Evolutionary conservation across 2,888 invertebrate genomes (phyloP).

Genomic region (Diarsia brunnea): DNA sequence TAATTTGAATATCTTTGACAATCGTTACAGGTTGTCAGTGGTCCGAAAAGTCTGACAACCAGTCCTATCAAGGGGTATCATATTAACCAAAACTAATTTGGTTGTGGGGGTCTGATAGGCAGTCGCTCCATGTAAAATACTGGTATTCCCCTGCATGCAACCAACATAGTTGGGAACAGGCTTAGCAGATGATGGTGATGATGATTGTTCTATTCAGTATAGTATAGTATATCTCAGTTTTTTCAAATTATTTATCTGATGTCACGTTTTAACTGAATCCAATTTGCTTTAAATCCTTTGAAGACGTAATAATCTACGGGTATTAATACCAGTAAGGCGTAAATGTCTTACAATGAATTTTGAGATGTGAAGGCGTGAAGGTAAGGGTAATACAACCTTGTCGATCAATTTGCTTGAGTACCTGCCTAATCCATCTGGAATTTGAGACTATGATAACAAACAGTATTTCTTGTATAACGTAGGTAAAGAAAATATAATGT

Average conservation of each 20-base stretch:
- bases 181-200: too few relatives aligned
- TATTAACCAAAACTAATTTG: too few relatives aligned
- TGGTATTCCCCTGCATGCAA: too few relatives aligned
- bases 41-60: too few relatives aligned
- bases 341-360: neutral
- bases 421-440: constrained; percentile 16
- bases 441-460: constrained; percentile 15
- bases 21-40: too few relatives aligned
- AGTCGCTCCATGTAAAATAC: too few relatives aligned
- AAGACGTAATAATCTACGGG: neutral
- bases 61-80: too few relatives aligned
- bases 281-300: constrained; percentile 7
- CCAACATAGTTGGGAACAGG: too few relatives aligned
- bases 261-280: neutral
- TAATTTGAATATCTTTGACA: too few relatives aligned
- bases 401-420: constrained; percentile 33
- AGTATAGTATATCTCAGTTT: too few relatives aligned
- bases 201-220: too few relatives aligned
- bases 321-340: constrained; percentile 9
- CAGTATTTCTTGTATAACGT: neutral
- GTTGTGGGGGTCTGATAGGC: too few relatives aligned
- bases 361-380: neutral
- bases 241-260: neutral
- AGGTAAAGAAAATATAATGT: neutral
- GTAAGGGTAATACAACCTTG: constrained; percentile 1